Evolutionary conservation across 1,140 invertebrate genomes (phyloP).

Genomic region (Scaptodrosophila lebanonensis): DNA sequence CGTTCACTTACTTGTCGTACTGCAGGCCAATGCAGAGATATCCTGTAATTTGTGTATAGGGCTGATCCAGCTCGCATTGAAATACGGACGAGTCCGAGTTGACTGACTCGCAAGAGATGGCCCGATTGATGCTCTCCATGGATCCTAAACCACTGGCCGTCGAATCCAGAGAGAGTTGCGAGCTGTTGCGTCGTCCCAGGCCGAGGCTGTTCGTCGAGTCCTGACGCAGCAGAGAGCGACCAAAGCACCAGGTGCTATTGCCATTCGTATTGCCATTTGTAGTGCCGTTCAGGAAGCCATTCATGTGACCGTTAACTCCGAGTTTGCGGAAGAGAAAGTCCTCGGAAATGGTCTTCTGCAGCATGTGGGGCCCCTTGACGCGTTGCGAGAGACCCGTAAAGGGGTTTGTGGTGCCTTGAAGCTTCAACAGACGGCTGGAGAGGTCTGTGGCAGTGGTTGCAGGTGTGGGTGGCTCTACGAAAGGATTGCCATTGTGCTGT

Average conservation of each 20-base stretch:
- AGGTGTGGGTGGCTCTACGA: constrained; percentile 27
- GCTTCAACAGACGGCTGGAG: constrained; percentile 46
- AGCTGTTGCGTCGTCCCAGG: constrained; percentile 64
- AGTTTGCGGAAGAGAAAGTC: constrained; percentile 70
- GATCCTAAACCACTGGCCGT: constrained; percentile 25
- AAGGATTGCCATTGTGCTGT: constrained; percentile 52
- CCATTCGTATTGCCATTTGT: constrained; percentile 36
- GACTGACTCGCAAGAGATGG: constrained; percentile 89
- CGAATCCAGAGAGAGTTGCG: constrained; percentile 57
- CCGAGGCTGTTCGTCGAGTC: constrained; percentile 61
- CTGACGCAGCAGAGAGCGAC: constrained; percentile 59
- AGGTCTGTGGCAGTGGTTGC: constrained; percentile 5
- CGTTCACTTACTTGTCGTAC: constrained; percentile 83
- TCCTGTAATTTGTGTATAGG: constrained; percentile 83
- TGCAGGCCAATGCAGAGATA: constrained; percentile 87
- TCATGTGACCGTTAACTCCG: constrained; percentile 18
- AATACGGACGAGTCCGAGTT: constrained; percentile 88
- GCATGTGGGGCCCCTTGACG: constrained; percentile 66
- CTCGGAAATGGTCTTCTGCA: constrained; percentile 76
- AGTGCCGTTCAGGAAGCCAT: constrained; percentile 3
- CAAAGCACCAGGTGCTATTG: constrained; percentile 67
- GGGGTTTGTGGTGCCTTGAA: constrained; percentile 58
- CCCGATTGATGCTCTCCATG: constrained; percentile 73
- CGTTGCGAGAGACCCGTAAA: constrained; percentile 55
- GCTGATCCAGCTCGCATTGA: constrained; percentile 83